phyloP scores from a whole-genome alignment of 2,113 vertebrate genomes.

The Notothenia rossii region DNA sequence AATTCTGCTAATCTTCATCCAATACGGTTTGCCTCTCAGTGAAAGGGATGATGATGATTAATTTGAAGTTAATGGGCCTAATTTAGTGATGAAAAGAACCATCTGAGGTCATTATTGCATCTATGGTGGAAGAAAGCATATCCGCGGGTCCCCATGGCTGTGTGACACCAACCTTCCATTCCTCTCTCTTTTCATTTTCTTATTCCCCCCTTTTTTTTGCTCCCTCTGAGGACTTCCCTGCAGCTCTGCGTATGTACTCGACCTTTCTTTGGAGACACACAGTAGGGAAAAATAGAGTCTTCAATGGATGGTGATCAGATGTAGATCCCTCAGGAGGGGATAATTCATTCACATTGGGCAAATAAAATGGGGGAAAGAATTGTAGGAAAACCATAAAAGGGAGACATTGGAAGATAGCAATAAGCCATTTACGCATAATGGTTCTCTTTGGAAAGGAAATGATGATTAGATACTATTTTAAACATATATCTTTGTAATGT shows the following conservation, averaged over 20 bases:
- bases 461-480: neutral
- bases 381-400: neutral
- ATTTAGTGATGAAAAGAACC: conserved; percentile 60
- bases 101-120: conserved; percentile 48
- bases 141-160: conserved; percentile 21
- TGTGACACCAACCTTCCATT: conserved; percentile 41
- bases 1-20: conserved; percentile 20
- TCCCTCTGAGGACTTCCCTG: conserved; percentile 14
- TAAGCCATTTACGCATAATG: neutral
- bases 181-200: conserved; percentile 32
- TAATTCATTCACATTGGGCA: conserved; percentile 19
- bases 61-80: conserved; percentile 52
- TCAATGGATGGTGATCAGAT: conserved; percentile 31
- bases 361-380: conserved; percentile 3
- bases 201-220: neutral
- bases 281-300: conserved; percentile 19
- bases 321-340: conserved; percentile 25
- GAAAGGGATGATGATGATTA: conserved; percentile 48
- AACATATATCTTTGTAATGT: neutral
- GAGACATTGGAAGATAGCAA: conserved; percentile 8
- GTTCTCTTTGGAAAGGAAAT: neutral
- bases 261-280: conserved; percentile 24
- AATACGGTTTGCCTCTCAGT: conserved; percentile 10
- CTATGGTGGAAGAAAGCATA: conserved; percentile 23
- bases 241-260: neutral